Evolutionary conservation across 2,113 vertebrate genomes (phyloP), one percentile per base, ranked within the genome.

Genomic region (Ondatra zibethicus): DNA sequence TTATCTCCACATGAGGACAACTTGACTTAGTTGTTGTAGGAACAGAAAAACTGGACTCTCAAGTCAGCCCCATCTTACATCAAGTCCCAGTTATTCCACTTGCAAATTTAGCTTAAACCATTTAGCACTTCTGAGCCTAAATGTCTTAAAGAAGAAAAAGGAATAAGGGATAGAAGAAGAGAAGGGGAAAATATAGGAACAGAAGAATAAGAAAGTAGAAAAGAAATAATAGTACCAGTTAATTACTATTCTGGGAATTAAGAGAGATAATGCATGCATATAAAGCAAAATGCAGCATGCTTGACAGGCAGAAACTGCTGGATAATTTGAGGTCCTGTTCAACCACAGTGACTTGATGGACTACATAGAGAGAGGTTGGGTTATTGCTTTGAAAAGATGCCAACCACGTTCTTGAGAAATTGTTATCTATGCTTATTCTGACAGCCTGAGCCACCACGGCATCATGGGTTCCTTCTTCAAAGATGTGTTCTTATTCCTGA

Each of bases 351-450:
- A 75, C 47, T 50, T 91, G 61, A 89, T 36, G 7, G 39, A 70
- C 14, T 39, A 14, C 29, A 4, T 8, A 52, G 47, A 50, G 14
- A 86, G 21, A 89, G 45, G 52, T 7, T 91, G 39, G 36, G n/a
- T 89, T 50, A 58, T 68, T 78, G 27, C 63, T 61, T 23, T 29
- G 65, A 88, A 95, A 93, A 90, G 52, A 91, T 63, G 58, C 4
- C 39, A 72, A 7, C 19, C 73, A 87, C 27, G 88, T 1, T 92
- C 55, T 77, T 45, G 75, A 93, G 73, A 88, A 14, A 39, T 63
- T 65, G 70, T 85, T 92, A 93, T 63, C 88, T 45, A 65, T 9
- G 47, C 75, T 96, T 73, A 42, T 76, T 84, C 33, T 86, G 27
- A 80, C 89, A 47, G 88, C 89, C 29, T 65, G 65, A 94, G 70